Base-by-base conservation (phyloP, 2,113 vertebrate genomes). In the Siniperca knerii region DNA sequence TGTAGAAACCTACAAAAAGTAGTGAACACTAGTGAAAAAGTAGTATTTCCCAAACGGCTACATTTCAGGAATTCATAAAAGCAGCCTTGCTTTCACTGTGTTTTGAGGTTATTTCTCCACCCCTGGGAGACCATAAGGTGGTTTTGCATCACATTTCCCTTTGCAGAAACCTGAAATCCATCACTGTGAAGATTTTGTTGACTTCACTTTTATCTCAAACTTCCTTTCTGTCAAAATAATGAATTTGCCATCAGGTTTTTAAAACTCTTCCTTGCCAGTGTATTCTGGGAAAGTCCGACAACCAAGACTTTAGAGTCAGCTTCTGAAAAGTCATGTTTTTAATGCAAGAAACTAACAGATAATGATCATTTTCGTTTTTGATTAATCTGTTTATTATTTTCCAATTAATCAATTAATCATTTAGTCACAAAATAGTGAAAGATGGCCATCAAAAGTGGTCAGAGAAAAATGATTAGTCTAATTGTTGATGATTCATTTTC, bases 51-150 rank as follows among this genome's bases (percentile, higher is more conserved):
- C 69, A 25, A 82, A 60, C 0, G 29, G 35, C 58, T 35, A 4
- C n/a, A 64, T 77, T 78, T 37, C 33, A 44, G 60, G 15, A 62
- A 37, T 11, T 72, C n/a, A 25, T 62, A 58, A 75, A 54, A 62
- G 15, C 40, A 23, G 37, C 48, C 35, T 54, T 15, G 16, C 29
- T 75, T 72, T 37, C 46, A 40, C 57, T 42, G 18, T 67, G 33
- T 66, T 81, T 72, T 60, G 29, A 84, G 42, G n/a, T 67, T 35
- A 46, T 79, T 40, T 79, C 18, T 79, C 18, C 54, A 20, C 4
- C 1, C 18, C 42, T 58, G 40, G 18, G 74, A 21, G n/a, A 79
- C 1, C n/a, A n/a, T 35, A n/a, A 44, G 20, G 23, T 79, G 29
- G 42, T 20, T 61, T 37, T 50, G 4, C 37, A 23, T n/a, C 1